Base-by-base conservation (phyloP, 2,888 invertebrate genomes). In the Carterocephalus palaemon region DNA sequence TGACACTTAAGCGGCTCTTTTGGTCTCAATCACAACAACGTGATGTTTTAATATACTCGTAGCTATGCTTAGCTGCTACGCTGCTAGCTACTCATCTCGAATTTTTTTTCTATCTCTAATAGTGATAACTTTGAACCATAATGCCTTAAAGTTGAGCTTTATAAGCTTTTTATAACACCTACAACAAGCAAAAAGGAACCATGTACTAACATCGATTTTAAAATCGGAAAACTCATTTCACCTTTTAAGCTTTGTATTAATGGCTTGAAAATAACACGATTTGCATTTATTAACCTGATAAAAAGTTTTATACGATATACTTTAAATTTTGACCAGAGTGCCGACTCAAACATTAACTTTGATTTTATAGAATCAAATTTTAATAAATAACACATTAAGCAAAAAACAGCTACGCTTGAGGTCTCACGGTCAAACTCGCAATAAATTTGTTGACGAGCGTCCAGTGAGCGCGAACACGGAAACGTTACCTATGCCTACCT, bases 391-490 rank as follows among this genome's bases (percentile, higher is more conserved):
- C 70, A 67, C 81, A 82, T 85, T 80, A 82, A 67, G 74, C 73
- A 81, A 81, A 81, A 81, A 83, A 77, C 69, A 70, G 76, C 74
- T 62, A 76, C 76, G 77, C 70, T 78, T 77, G 69, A 74, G 67
- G 64, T 82, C 84, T 85, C 86, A 84, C 78, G 84, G 85, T 74
- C 84, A 81, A 79, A 78, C 75, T 71, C 64, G 80, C 80, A 75
- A 81, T 83, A 84, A 72, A 84, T 80, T 67, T 76, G 76, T 75
- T 72, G 77, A 75, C 69, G 75, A 70, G 66, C 63, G 64, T 49
- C 48, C 67, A 51, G 53, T 53, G 53, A 46, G 48, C 48, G 43
- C 38, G 34, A 62, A 79, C 68, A 68, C 79, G 81, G 80, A 80
- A 80, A 65, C 64, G 57, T 50, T 48, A 50, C 53, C 53, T 53